These are phyloP conservation scores for Cyprinodon brontotheroides DNA, from an alignment of 2,113 vertebrate species.

Conservation along the genomic window DNA sequence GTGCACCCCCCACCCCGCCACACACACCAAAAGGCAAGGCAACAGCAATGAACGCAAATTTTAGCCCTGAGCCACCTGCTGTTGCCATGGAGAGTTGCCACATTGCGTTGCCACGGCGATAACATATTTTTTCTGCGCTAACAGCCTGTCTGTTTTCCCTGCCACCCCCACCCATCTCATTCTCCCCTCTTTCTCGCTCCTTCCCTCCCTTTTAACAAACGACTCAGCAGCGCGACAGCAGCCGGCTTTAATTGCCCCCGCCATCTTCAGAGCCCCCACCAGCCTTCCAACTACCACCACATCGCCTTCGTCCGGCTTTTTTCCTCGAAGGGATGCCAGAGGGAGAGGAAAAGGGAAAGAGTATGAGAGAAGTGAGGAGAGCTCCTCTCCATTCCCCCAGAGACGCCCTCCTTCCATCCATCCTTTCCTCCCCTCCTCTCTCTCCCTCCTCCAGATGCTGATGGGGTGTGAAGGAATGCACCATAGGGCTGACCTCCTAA, in stretches of 20 bases:
- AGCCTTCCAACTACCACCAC: neutral
- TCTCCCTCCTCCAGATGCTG: constrained; percentile 80
- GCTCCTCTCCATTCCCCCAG: constrained; percentile 66
- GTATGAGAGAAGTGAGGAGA: constrained; percentile 7
- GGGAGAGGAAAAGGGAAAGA: neutral
- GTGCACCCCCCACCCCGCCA: neutral
- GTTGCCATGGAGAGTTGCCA: constrained; percentile 84
- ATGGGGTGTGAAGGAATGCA: constrained; percentile 86
- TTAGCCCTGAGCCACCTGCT: constrained; percentile 82
- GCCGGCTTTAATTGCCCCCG: constrained; percentile 75
- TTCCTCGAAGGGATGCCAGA: neutral
- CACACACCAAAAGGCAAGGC: constrained; percentile 23
- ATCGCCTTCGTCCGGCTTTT: constrained; percentile 24
- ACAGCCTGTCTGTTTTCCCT: constrained; percentile 86
- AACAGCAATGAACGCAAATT: constrained; percentile 60
- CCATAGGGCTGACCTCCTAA: constrained; percentile 71
- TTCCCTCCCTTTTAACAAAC: constrained; percentile 73
- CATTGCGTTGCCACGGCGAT: constrained; percentile 87
- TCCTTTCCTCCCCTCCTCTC: constrained; percentile 27
- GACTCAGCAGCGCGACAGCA: constrained; percentile 85
- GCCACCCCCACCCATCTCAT: constrained; percentile 31
- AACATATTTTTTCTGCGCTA: constrained; percentile 85
- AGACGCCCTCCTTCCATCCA: constrained; percentile 70
- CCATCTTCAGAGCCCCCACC: constrained; percentile 59
- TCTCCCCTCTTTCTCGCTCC: neutral